Evolutionary conservation across 2,888 invertebrate species (phyloP).

Genomic region (Carterocephalus palaemon): DNA sequence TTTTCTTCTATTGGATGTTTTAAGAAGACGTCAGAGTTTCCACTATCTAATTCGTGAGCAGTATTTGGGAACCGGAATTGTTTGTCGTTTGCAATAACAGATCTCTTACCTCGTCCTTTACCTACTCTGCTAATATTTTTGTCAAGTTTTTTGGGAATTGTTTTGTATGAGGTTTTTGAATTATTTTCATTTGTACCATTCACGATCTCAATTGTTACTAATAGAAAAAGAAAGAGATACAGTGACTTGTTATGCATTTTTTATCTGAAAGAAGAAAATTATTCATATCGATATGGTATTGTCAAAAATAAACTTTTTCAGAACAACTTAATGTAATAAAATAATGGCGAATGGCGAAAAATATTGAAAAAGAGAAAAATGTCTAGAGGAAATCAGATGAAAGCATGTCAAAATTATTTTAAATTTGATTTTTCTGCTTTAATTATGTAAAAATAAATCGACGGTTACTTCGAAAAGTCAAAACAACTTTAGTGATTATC

Average conservation of each 20-base stretch:
- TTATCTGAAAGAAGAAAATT: conserved; percentile 44
- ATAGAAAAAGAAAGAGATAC: conserved; percentile 44
- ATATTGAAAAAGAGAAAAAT: background rate
- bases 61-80: conserved; percentile 33
- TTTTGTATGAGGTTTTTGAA: conserved; percentile 43
- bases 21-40: conserved; percentile 29
- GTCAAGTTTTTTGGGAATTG: conserved; percentile 38
- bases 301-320: too few relatives aligned
- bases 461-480: too few relatives aligned
- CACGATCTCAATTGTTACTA: conserved; percentile 49
- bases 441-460: too few relatives aligned
- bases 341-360: conserved; percentile 12
- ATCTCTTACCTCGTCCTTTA: conserved; percentile 51
- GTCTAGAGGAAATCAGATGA: background rate
- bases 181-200: conserved; percentile 50
- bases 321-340: conserved; percentile 36
- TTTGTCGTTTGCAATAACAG: conserved; percentile 45
- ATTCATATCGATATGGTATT: conserved; percentile 22
- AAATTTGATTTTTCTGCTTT: too few relatives aligned
- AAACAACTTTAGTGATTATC: too few relatives aligned
- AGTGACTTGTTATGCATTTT: conserved; percentile 54
- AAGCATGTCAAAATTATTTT: conserved; percentile 22
- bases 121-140: conserved; percentile 40
- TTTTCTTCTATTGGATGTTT: conserved; percentile 3
- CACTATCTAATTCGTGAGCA: conserved; percentile 32